Evolutionary conservation across 1,140 invertebrate species (phyloP).

Genomic region (Solenopsis invicta): DNA sequence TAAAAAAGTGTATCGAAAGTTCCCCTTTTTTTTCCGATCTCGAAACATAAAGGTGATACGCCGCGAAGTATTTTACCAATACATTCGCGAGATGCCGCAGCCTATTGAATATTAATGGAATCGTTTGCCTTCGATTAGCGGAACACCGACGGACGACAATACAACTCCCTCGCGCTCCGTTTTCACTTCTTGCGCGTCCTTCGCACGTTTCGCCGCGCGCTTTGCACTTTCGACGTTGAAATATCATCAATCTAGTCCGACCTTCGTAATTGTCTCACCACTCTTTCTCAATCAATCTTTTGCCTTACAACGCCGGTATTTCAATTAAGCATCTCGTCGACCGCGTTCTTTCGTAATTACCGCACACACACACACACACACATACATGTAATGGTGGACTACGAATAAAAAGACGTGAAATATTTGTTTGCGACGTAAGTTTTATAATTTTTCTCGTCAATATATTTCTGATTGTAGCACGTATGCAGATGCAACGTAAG

Average conservation of each 20-base stretch:
- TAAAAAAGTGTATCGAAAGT: slow-evolving; percentile 14
- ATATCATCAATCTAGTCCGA: slow-evolving; percentile 54
- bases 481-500: background rate
- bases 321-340: slow-evolving; percentile 40
- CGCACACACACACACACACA: background rate
- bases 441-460: background rate
- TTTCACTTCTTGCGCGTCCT: slow-evolving; percentile 5
- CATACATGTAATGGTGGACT: background rate
- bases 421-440: background rate
- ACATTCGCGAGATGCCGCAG: background rate
- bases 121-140: slow-evolving; percentile 34
- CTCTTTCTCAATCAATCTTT: slow-evolving; percentile 44
- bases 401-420: background rate
- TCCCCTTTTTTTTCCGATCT: background rate
- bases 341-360: slow-evolving; percentile 40
- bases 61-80: slow-evolving; percentile 27
- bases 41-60: slow-evolving; percentile 9
- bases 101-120: slow-evolving; percentile 41
- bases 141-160: background rate
- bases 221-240: slow-evolving; percentile 44
- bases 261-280: slow-evolving; percentile 45
- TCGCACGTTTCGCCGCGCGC: background rate
- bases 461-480: background rate
- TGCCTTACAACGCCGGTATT: slow-evolving; percentile 24
- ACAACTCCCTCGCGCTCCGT: background rate